A percentile compares a stretch with the other conserved stretches of the same genome.
phyloP scores from a whole-genome alignment of 2,113 vertebrate genomes.

The Thunnus maccoyii region DNA sequence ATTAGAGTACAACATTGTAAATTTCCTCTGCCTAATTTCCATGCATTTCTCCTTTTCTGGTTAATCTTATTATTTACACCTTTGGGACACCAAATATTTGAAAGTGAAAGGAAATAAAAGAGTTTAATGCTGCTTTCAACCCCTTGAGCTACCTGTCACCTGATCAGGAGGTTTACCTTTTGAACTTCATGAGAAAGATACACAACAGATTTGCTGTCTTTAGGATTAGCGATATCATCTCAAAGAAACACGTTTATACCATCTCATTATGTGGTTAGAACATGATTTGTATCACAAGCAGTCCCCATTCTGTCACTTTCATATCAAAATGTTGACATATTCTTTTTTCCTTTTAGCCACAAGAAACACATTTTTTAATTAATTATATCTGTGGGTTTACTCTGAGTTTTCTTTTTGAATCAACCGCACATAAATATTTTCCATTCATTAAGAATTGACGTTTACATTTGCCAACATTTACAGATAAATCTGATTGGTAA shows the following conservation, averaged over 20 bases:
- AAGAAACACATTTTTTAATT: slow-evolving; percentile 44
- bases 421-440: slow-evolving; percentile 40
- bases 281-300: slow-evolving; percentile 57
- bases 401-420: slow-evolving; percentile 11
- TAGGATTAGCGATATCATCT: slow-evolving; percentile 62
- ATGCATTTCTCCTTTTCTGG: not conserved
- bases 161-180: slow-evolving; percentile 59
- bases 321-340: slow-evolving; percentile 45
- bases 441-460: slow-evolving; percentile 54
- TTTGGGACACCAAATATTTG: slow-evolving; percentile 41
- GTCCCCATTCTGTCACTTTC: slow-evolving; percentile 42
- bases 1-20: not conserved
- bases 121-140: slow-evolving; percentile 37
- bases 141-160: slow-evolving; percentile 49
- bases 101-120: slow-evolving; percentile 50
- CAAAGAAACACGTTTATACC: slow-evolving; percentile 55
- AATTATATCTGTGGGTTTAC: slow-evolving; percentile 18
- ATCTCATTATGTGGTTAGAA: slow-evolving; percentile 71
- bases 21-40: not conserved
- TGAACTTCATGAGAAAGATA: slow-evolving; percentile 78
- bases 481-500: slow-evolving; percentile 58
- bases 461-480: slow-evolving; percentile 59
- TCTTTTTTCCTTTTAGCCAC: slow-evolving; percentile 11
- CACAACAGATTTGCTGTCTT: slow-evolving; percentile 68
- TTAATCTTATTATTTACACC: slow-evolving; percentile 15